Evolutionary conservation across 2,113 vertebrate genomes (phyloP).

Genomic region (Salminus brasiliensis): DNA sequence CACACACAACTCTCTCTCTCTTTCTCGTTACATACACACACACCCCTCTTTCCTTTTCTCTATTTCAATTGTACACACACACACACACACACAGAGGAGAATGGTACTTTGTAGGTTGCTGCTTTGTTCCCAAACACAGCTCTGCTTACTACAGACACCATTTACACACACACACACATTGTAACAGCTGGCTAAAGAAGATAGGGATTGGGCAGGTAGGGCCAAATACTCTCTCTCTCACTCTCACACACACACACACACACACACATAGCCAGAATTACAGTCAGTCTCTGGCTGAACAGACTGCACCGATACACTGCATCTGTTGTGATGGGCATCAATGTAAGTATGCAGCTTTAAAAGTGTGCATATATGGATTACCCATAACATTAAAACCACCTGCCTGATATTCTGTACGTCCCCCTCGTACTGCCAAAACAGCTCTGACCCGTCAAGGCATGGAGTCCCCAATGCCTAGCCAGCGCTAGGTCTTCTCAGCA

Average conservation of each 20-base stretch:
- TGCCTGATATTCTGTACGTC: too few species aligned
- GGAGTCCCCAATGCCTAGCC: too few species aligned
- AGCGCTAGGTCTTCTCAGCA: too few species aligned
- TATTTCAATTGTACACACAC: not conserved
- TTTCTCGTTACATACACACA: too few species aligned
- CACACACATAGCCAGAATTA: not conserved
- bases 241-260: not conserved
- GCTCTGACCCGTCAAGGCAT: too few species aligned
- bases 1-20: too few species aligned
- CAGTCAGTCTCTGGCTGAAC: slow-evolving; percentile 4
- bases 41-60: not conserved
- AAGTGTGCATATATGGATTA: too few species aligned
- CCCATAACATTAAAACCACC: too few species aligned
- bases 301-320: not conserved
- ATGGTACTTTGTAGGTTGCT: not conserved
- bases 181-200: not conserved
- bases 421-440: too few species aligned
- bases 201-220: not conserved
- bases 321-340: not conserved
- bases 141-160: not conserved
- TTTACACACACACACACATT: too few species aligned
- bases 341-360: not conserved
- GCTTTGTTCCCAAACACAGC: not conserved
- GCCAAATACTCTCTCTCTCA: not conserved
- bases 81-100: not conserved